Evolutionary conservation across 2,797 vertebrate species (phyloP).

Genomic region (Sebastes vulpes): DNA sequence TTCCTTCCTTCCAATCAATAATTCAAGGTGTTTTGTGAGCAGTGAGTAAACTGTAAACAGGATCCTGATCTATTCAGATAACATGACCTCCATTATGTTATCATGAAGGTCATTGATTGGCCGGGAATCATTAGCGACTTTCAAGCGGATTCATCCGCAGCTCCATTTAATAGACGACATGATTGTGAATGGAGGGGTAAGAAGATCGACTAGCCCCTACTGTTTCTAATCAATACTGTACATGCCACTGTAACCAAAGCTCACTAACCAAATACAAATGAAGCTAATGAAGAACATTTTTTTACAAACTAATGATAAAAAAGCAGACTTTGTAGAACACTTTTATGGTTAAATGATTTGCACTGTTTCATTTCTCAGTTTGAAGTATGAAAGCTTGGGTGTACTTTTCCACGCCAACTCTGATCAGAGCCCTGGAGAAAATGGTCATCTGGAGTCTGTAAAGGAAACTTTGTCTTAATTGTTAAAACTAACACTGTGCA

Average conservation of each 20-base stretch:
- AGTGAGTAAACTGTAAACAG: slow-evolving; percentile 69
- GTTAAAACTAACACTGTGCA: slow-evolving; percentile 81
- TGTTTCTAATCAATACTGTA: slow-evolving; percentile 35
- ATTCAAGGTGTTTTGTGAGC: slow-evolving; percentile 70
- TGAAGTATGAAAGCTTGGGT: slow-evolving; percentile 30
- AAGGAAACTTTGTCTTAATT: slow-evolving; percentile 83
- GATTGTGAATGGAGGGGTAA: slow-evolving; percentile 29
- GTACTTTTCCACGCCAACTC: slow-evolving; percentile 69
- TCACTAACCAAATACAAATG: neutral
- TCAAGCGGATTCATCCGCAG: slow-evolving; percentile 44
- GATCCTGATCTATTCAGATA: slow-evolving; percentile 61
- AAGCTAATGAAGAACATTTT: neutral
- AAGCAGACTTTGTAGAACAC: neutral
- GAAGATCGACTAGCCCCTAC: slow-evolving; percentile 11
- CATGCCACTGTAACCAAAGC: slow-evolving; percentile 13
- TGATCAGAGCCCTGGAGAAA: slow-evolving; percentile 62
- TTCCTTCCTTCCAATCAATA: slow-evolving; percentile 60
- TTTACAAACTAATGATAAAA: slow-evolving; percentile 1
- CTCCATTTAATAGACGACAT: slow-evolving; percentile 33
- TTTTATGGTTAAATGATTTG: slow-evolving; percentile 2
- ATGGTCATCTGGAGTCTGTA: slow-evolving; percentile 83
- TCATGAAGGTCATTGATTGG: slow-evolving; percentile 67
- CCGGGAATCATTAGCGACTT: slow-evolving; percentile 51
- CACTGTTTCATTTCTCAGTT: slow-evolving; percentile 35
- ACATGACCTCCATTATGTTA: slow-evolving; percentile 73